Evolutionary conservation across 2,113 vertebrate species (phyloP).

Genomic region (Gobio gobio): DNA sequence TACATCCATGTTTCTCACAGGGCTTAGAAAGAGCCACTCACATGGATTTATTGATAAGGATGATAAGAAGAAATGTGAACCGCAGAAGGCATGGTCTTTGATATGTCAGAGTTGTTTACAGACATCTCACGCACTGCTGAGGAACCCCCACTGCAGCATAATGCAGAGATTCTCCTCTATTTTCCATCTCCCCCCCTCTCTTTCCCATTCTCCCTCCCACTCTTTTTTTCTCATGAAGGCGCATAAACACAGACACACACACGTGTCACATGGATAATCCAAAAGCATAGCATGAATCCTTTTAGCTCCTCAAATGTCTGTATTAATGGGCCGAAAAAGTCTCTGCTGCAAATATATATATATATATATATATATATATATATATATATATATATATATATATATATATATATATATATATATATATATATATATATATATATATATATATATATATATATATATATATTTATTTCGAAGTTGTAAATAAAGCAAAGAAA

Average conservation of each 20-base stretch:
- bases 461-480: too few species aligned
- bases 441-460: too few species aligned
- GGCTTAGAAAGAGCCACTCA: slow-evolving; percentile 19
- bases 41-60: slow-evolving; percentile 31
- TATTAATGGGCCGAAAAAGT: neutral
- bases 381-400: too few species aligned
- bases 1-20: slow-evolving; percentile 8
- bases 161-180: slow-evolving; percentile 62
- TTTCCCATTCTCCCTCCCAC: slow-evolving; percentile 15
- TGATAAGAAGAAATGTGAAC: slow-evolving; percentile 17
- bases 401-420: neutral
- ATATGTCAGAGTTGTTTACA: slow-evolving; percentile 47
- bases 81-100: slow-evolving; percentile 18
- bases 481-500: neutral
- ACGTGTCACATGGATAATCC: slow-evolving; percentile 55
- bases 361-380: too few species aligned
- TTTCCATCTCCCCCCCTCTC: neutral
- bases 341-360: neutral
- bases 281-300: slow-evolving; percentile 64
- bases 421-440: too few species aligned
- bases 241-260: slow-evolving; percentile 50
- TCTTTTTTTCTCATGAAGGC: slow-evolving; percentile 45
- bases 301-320: slow-evolving; percentile 55
- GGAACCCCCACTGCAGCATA: slow-evolving; percentile 57
- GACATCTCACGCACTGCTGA: slow-evolving; percentile 41